Conservation (phyloP, 2,797 vertebrate genomes). For the Psittacula echo region DNA sequence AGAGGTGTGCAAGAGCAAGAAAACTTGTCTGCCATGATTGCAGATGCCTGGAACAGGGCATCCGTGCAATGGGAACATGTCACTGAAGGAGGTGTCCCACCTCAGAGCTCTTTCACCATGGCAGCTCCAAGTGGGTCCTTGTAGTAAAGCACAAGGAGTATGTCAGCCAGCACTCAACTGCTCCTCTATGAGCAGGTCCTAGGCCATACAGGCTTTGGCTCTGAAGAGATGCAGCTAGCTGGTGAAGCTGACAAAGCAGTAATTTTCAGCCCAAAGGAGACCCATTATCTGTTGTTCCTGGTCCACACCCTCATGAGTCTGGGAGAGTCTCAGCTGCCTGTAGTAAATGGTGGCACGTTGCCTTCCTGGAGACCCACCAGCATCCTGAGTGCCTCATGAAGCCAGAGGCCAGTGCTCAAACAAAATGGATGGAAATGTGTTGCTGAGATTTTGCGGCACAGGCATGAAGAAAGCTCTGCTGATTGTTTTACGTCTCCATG, state of each 20-base stretch:
- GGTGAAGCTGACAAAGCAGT: neutral
- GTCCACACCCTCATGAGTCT: neutral
- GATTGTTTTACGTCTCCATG: neutral
- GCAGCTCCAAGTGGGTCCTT: neutral
- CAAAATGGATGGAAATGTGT: neutral
- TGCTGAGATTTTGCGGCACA: neutral
- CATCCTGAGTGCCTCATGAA: neutral
- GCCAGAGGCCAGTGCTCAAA: neutral
- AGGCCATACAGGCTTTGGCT: neutral
- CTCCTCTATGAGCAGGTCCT: neutral
- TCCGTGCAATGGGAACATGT: rapidly evolving
- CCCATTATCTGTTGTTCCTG: neutral
- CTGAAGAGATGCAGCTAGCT: neutral
- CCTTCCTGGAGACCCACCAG: neutral
- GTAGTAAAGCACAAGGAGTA: neutral
- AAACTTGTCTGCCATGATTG: neutral
- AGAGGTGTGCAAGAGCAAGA: neutral
- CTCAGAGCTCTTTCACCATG: neutral
- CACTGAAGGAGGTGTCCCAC: neutral
- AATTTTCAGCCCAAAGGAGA: neutral
- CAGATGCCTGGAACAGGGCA: neutral
- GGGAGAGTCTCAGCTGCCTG: neutral
- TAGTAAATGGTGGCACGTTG: neutral
- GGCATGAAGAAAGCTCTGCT: neutral
- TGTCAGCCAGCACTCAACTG: neutral